Conservation (phyloP, 2,113 vertebrate species). For the Actinemys pallida region DNA sequence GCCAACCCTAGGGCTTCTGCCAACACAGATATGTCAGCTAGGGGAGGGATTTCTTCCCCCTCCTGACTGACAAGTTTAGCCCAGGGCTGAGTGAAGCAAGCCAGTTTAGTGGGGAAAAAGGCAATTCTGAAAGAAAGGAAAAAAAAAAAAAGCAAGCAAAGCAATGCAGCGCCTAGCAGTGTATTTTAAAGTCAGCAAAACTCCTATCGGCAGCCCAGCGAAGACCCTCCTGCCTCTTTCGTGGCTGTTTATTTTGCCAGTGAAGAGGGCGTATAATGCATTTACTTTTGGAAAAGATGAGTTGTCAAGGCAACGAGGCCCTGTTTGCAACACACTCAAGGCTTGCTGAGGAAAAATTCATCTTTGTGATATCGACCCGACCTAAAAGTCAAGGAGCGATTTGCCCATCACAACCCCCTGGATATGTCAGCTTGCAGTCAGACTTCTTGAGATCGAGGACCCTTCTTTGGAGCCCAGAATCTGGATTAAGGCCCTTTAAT, state of each 20-base stretch:
- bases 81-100: not conserved
- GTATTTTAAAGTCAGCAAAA: not conserved
- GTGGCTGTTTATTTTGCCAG: not conserved
- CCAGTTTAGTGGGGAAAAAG: not conserved
- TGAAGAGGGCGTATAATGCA: not conserved
- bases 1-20: not conserved
- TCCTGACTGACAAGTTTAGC: not conserved
- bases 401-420: not conserved
- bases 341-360: not conserved
- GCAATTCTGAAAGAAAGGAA: not conserved
- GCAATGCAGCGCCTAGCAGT: not conserved
- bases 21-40: rapidly evolving
- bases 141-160: not conserved
- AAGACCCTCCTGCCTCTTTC: slow-evolving; percentile 45
- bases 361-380: not conserved
- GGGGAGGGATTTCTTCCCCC: not conserved
- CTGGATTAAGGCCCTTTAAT: not conserved
- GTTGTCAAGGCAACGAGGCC: not conserved
- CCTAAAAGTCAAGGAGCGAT: not conserved
- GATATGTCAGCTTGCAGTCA: not conserved
- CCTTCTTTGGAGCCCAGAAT: not conserved
- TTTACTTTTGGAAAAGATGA: not conserved
- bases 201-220: not conserved
- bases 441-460: not conserved
- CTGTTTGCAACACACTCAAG: not conserved